phyloP scores from a whole-genome alignment of 2,888 invertebrate species.

The Zootermopsis nevadensis region DNA sequence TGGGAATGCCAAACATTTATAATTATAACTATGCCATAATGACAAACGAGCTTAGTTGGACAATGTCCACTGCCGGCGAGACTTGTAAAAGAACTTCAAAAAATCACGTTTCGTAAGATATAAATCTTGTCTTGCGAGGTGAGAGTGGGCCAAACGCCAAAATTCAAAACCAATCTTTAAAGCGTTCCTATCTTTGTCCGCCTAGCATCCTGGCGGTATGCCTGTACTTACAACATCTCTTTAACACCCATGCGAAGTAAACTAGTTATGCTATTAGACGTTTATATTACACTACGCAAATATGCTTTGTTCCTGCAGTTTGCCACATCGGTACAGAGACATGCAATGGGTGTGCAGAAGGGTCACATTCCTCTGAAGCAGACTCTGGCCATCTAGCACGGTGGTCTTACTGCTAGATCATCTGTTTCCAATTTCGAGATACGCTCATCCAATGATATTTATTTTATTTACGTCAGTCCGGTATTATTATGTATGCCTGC shows the following conservation, averaged over 20 bases:
- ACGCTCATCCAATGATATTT: no score
- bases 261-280: conserved; percentile 10
- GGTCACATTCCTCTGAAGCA: no score
- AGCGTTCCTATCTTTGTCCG: neutral
- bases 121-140: neutral
- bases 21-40: neutral
- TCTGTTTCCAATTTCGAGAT: no score
- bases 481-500: no score
- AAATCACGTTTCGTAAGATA: neutral
- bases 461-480: no score
- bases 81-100: conserved; percentile 12
- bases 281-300: neutral
- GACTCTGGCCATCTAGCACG: no score
- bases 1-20: neutral
- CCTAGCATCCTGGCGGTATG: neutral
- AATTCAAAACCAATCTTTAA: neutral
- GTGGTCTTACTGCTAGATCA: no score
- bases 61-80: conserved; percentile 25
- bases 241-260: conserved; percentile 12
- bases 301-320: no score
- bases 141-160: conserved; percentile 15
- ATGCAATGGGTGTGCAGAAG: no score
- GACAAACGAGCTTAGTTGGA: conserved; percentile 21
- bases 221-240: neutral
- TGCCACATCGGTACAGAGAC: no score